Evolutionary conservation across 2,797 vertebrate species (phyloP).

Genomic region (Taeniopygia guttata): DNA sequence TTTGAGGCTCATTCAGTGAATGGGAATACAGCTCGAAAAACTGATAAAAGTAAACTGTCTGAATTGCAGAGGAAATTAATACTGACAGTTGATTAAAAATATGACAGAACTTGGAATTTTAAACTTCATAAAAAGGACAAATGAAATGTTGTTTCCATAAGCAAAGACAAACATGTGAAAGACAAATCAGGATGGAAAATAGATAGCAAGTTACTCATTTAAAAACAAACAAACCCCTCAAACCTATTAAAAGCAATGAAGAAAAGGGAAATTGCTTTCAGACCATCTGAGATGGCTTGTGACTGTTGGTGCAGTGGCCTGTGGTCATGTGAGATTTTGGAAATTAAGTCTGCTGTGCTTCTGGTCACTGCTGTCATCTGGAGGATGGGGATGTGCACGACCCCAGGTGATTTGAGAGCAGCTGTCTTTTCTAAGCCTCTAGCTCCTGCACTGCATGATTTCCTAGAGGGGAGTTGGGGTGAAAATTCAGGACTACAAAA

Average conservation of each 20-base stretch:
- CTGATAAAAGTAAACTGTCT: constrained; percentile 1
- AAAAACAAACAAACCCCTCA: neutral
- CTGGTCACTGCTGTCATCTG: neutral
- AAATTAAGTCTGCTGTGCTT: neutral
- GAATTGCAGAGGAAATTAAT: constrained; percentile 47
- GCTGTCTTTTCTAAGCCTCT: neutral
- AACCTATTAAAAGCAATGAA: neutral
- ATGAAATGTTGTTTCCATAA: neutral
- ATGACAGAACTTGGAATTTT: neutral
- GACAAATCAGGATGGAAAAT: neutral
- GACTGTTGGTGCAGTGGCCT: neutral
- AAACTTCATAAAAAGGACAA: neutral
- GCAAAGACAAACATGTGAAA: neutral
- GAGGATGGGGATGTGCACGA: rapidly evolving
- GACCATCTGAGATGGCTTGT: rapidly evolving
- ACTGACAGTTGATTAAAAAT: constrained; percentile 38
- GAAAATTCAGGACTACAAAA: neutral
- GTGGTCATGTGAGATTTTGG: neutral
- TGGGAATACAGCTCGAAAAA: neutral
- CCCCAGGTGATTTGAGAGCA: neutral
- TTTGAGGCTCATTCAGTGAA: constrained; percentile 16
- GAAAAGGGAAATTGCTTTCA: neutral
- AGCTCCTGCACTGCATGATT: neutral
- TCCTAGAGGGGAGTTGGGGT: neutral
- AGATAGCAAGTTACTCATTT: neutral